phyloP scores from a whole-genome alignment of 2,797 vertebrate genomes.

The Cetoscarus ocellatus region DNA sequence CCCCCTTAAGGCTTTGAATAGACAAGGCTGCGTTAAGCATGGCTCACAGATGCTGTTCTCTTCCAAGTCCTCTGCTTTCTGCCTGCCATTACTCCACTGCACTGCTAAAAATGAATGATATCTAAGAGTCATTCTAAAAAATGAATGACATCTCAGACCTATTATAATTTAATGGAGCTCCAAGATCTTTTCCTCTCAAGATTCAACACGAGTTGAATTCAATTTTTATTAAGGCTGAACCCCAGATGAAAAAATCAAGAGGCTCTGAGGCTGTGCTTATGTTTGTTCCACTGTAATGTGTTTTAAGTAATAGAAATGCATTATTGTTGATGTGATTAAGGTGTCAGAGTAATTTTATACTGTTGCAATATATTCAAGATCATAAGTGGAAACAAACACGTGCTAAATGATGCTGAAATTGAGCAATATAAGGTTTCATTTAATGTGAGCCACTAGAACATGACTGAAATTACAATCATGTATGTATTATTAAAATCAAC shows the following conservation, averaged over 20 bases:
- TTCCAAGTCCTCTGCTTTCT: slow-evolving; percentile 30
- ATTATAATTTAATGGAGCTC: slow-evolving; percentile 51
- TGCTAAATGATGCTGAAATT: slow-evolving; percentile 9
- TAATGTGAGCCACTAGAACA: not conserved
- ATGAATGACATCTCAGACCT: slow-evolving; percentile 53
- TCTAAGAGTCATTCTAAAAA: slow-evolving; percentile 49
- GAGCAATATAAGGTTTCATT: not conserved
- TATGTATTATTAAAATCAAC: not conserved
- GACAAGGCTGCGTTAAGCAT: slow-evolving; percentile 33
- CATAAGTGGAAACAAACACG: slow-evolving; percentile 29
- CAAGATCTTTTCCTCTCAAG: slow-evolving; percentile 24
- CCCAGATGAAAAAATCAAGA: slow-evolving; percentile 24
- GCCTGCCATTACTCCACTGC: slow-evolving; percentile 15
- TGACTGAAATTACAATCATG: not conserved
- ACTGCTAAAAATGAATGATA: slow-evolving; percentile 47
- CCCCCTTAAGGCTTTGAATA: slow-evolving; percentile 43
- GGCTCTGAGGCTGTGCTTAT: slow-evolving; percentile 15
- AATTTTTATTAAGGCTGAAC: slow-evolving; percentile 34
- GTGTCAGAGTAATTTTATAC: slow-evolving; percentile 31
- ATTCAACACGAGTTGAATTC: slow-evolving; percentile 39
- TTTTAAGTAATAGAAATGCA: slow-evolving; percentile 22
- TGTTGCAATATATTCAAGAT: slow-evolving; percentile 13
- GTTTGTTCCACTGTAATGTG: slow-evolving; percentile 14
- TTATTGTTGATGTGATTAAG: slow-evolving; percentile 33
- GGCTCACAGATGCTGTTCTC: slow-evolving; percentile 36